Evolutionary conservation across 2,888 invertebrate species (phyloP).

Genomic region (Oscheius sp.): DNA sequence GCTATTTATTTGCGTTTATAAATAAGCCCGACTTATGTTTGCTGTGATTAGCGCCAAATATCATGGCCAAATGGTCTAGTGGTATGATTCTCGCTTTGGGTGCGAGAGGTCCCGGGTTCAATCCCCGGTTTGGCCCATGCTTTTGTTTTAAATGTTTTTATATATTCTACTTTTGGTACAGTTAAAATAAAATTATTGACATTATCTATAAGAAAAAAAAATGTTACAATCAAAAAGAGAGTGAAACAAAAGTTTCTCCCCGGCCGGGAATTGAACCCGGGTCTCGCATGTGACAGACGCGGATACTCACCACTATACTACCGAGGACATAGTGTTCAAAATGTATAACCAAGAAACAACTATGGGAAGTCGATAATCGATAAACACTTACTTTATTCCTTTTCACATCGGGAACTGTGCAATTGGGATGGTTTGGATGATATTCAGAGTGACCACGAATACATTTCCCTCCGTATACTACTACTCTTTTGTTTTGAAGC

Average conservation of each 20-base stretch:
- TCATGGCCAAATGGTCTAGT: slow-evolving; percentile 31
- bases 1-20: too few species aligned
- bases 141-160: too few species aligned
- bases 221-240: too few species aligned
- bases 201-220: too few species aligned
- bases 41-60: too few species aligned
- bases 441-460: slow-evolving; percentile 49
- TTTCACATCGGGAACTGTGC: slow-evolving; percentile 42
- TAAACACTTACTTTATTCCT: slow-evolving; percentile 47
- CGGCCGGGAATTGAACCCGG: slow-evolving; percentile 29
- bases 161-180: too few species aligned
- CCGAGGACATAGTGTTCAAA: too few species aligned
- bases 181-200: too few species aligned
- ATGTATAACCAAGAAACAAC: too few species aligned
- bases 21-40: too few species aligned
- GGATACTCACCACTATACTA: slow-evolving; percentile 31
- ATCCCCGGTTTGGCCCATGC: slow-evolving; percentile 8
- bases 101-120: slow-evolving; percentile 69
- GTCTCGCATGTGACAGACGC: slow-evolving; percentile 28
- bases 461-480: slow-evolving; percentile 65
- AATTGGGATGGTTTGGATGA: slow-evolving; percentile 48
- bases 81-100: slow-evolving; percentile 57
- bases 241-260: too few species aligned
- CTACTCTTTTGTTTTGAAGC: slow-evolving; percentile 39
- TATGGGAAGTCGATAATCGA: too few species aligned